phyloP scores from a whole-genome alignment of 2,888 invertebrate species.

The Odontothrips loti region DNA sequence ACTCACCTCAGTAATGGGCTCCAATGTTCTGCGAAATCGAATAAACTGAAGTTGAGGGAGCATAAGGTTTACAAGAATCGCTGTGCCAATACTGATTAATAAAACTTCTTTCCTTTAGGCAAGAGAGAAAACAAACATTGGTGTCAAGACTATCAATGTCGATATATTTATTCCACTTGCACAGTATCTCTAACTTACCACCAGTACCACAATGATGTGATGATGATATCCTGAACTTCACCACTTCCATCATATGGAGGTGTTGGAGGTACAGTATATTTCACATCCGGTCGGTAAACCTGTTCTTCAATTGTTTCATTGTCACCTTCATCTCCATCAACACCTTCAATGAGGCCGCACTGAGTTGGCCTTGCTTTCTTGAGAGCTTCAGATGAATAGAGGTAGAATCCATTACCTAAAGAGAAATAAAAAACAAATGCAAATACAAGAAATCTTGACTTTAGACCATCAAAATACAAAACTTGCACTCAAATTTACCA shows the following conservation, averaged over 20 bases:
- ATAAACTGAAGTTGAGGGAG: constrained; percentile 40
- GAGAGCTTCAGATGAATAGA: constrained; percentile 58
- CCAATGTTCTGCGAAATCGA: constrained; percentile 13
- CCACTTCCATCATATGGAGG: constrained; percentile 49
- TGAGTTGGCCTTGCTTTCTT: constrained; percentile 28
- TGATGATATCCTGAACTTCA: constrained; percentile 64
- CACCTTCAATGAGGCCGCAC: constrained; percentile 38
- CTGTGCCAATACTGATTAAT: constrained; percentile 68
- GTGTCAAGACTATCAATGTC: background rate
- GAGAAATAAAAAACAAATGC: constrained; percentile 34
- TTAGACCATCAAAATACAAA: background rate
- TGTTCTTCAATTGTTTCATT: constrained; percentile 40
- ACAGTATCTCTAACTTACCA: constrained; percentile 50
- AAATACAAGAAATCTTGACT: background rate
- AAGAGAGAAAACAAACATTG: constrained; percentile 12
- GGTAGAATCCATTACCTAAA: constrained; percentile 71
- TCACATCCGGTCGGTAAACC: constrained; percentile 33
- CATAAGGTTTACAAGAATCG: constrained; percentile 64
- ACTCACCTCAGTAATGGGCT: background rate
- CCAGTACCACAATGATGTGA: constrained; percentile 74
- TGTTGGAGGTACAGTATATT: constrained; percentile 28
- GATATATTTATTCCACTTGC: background rate
- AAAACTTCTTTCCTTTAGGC: constrained; percentile 67
- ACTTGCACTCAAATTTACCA: constrained; percentile 47
- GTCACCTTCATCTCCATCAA: constrained; percentile 42